phyloP scores from a whole-genome alignment of 2,113 vertebrate genomes.

The Lamprotornis superbus region DNA sequence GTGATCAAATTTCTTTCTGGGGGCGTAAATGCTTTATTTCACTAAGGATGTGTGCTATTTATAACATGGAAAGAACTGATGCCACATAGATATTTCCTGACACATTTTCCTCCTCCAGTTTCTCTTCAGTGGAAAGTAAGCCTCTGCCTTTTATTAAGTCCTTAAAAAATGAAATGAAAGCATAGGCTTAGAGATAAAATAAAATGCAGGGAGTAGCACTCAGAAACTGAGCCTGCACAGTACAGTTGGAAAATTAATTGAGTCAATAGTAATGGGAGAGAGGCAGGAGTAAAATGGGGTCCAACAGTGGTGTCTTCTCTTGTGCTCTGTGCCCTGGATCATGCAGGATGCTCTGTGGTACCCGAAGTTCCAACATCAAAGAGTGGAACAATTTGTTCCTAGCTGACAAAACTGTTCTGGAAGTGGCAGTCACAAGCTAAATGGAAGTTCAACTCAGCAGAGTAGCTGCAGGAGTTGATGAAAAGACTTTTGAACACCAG shows the following conservation, averaged over 20 bases:
- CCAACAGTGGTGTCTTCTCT: neutral
- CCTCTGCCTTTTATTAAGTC: conserved; percentile 1
- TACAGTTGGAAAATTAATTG: neutral
- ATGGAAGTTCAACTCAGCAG: neutral
- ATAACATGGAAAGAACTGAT: neutral
- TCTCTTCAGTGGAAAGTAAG: neutral
- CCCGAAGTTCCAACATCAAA: neutral
- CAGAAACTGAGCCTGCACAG: neutral
- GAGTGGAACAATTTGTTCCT: neutral
- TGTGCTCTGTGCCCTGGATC: neutral
- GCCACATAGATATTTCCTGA: conserved; percentile 6
- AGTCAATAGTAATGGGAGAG: neutral
- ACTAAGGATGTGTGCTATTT: neutral
- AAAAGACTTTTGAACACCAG: neutral
- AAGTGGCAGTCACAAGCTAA: neutral
- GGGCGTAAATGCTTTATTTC: conserved; percentile 30
- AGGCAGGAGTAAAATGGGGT: neutral
- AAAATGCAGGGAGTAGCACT: neutral
- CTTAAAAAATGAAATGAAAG: neutral
- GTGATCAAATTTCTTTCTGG: conserved; percentile 10
- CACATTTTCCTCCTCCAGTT: conserved; percentile 23
- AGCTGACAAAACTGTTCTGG: neutral
- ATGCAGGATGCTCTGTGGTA: neutral
- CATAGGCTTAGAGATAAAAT: neutral
- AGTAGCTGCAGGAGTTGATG: neutral